Conservation (phyloP, 1,140 invertebrate genomes). For the Tetragonula clypearis region DNA sequence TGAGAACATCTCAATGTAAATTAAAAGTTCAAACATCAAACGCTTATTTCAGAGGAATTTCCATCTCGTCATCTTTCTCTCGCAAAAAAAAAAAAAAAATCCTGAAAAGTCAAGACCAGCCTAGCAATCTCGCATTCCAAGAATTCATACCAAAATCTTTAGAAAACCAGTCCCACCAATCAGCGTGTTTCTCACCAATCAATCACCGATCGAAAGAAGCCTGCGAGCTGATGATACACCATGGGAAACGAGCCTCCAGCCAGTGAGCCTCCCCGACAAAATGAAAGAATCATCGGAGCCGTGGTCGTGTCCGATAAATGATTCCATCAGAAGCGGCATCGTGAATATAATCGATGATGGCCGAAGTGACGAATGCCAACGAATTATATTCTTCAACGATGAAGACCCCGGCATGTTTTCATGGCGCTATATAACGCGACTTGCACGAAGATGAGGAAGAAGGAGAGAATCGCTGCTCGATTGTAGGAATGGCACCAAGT, state of each 20-base stretch:
- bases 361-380: slow-evolving; percentile 19
- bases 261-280: not conserved
- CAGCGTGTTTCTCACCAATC: not conserved
- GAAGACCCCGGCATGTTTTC: not conserved
- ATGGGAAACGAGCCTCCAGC: not conserved
- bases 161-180: not conserved
- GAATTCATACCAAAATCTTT: not conserved
- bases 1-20: no score
- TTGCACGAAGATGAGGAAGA: not conserved
- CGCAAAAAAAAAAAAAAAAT: no score
- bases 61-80: no score
- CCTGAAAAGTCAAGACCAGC: not conserved
- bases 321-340: not conserved
- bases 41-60: no score
- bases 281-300: not conserved
- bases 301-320: slow-evolving; percentile 4
- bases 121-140: not conserved
- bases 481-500: no score
- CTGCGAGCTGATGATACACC: no score
- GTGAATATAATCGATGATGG: slow-evolving; percentile 14
- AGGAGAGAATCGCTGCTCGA: not conserved
- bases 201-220: not conserved
- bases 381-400: not conserved
- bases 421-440: slow-evolving; percentile 6
- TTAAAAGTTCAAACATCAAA: no score